Evolutionary conservation across 2,888 invertebrate species (phyloP).

Genomic region (Anthophora plumipes): DNA sequence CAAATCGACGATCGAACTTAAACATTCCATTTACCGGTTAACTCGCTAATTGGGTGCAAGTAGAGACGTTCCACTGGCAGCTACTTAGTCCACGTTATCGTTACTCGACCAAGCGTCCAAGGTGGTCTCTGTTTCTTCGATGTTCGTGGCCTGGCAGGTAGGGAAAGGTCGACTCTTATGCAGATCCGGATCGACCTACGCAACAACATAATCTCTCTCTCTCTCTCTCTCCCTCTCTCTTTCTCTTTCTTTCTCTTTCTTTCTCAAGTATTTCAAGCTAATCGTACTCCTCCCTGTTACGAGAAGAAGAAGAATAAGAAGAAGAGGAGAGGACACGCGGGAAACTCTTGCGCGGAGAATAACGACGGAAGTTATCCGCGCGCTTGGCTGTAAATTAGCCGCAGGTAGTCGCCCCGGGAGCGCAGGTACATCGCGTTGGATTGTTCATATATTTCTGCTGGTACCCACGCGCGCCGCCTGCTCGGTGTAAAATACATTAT

Average conservation of each 20-base stretch:
- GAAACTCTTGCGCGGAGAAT: slow-evolving; percentile 59
- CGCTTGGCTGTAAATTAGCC: slow-evolving; percentile 73
- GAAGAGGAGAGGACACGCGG: slow-evolving; percentile 15
- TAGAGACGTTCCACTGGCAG: slow-evolving; percentile 40
- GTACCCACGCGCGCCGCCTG: slow-evolving; percentile 46
- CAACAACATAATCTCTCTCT: slow-evolving; percentile 32
- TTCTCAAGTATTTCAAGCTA: slow-evolving; percentile 54
- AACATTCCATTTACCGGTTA: slow-evolving; percentile 29
- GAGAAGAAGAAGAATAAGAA: slow-evolving; percentile 19
- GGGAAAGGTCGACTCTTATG: slow-evolving; percentile 46
- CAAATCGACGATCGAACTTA: slow-evolving; percentile 40
- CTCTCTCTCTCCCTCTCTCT: slow-evolving; percentile 1
- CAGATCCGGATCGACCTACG: slow-evolving; percentile 70
- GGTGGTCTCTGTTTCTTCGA: slow-evolving; percentile 64
- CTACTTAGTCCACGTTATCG: slow-evolving; percentile 48
- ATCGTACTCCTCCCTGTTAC: slow-evolving; percentile 59
- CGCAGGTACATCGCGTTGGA: slow-evolving; percentile 62
- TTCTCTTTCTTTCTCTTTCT: background rate
- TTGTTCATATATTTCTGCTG: slow-evolving; percentile 57
- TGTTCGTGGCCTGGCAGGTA: slow-evolving; percentile 25
- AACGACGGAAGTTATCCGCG: slow-evolving; percentile 73
- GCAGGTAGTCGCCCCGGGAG: slow-evolving; percentile 73
- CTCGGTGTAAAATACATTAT: slow-evolving; percentile 56
- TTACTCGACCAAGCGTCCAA: slow-evolving; percentile 31
- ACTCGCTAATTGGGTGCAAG: slow-evolving; percentile 43